Percentiles rank a stretch among this genome's conserved stretches.
Evolutionary conservation across 1,140 invertebrate species (phyloP).

Genomic region (Nylanderia fulva): DNA sequence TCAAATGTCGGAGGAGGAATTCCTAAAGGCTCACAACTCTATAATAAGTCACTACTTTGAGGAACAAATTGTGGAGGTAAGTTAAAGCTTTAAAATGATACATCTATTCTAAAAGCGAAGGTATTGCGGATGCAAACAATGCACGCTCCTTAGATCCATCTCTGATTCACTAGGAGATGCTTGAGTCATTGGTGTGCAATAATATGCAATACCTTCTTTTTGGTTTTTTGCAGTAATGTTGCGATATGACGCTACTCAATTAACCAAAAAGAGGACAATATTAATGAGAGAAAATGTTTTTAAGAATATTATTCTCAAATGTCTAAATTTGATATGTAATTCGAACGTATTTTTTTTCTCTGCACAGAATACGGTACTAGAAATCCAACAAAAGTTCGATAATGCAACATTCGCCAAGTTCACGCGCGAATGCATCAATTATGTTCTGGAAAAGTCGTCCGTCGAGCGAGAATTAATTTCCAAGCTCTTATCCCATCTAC

Average conservation of each 20-base stretch:
- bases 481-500: conserved; percentile 63
- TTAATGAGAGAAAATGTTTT: not conserved
- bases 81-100: conserved; percentile 34
- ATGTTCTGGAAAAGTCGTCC: conserved; percentile 65
- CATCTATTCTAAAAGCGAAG: not conserved
- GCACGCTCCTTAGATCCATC: conserved; percentile 85
- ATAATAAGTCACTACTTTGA: conserved; percentile 78
- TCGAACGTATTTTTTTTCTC: conserved; percentile 1
- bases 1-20: conserved; percentile 76
- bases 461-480: conserved; percentile 62
- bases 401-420: conserved; percentile 56
- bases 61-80: conserved; percentile 77
- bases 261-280: conserved; percentile 61
- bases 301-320: not conserved
- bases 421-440: conserved; percentile 60
- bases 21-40: conserved; percentile 70
- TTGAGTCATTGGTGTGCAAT: conserved; percentile 85
- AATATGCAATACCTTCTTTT: conserved; percentile 82
- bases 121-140: not conserved
- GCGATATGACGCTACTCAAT: conserved; percentile 23
- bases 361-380: conserved; percentile 52
- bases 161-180: conserved; percentile 81
- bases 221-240: conserved; percentile 51
- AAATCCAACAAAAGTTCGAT: conserved; percentile 66
- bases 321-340: conserved; percentile 19